phyloP scores from a whole-genome alignment of 2,888 invertebrate genomes.

The Melinaea marsaeus region DNA sequence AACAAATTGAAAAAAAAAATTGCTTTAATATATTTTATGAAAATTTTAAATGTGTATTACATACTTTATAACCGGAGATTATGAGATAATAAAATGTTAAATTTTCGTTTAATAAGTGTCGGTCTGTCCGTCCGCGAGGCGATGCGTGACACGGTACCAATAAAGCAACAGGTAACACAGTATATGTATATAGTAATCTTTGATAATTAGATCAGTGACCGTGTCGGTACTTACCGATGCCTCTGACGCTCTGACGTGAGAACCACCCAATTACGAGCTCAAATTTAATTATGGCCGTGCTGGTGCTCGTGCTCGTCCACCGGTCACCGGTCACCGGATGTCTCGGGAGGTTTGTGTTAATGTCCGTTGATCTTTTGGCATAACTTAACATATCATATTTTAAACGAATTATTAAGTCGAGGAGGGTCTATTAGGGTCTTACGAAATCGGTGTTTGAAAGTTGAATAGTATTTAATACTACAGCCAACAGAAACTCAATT shows the following conservation, averaged over 20 bases:
- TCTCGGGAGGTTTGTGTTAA: not conserved
- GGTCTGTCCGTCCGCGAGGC: not conserved
- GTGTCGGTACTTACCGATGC: not conserved
- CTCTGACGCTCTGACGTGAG: conserved; percentile 18
- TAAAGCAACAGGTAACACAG: conserved; percentile 17
- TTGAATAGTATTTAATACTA: too few species aligned
- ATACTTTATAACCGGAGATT: not conserved
- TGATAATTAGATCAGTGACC: not conserved
- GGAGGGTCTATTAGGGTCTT: too few species aligned
- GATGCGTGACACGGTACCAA: conserved; percentile 4
- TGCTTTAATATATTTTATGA: too few species aligned
- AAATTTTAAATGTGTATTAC: too few species aligned
- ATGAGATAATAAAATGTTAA: not conserved
- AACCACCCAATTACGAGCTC: conserved; percentile 26
- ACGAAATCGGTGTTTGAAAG: too few species aligned
- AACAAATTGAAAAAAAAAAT: too few species aligned
- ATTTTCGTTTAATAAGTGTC: not conserved
- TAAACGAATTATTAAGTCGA: too few species aligned
- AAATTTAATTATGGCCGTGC: conserved; percentile 25
- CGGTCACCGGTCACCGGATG: not conserved
- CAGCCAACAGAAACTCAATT: too few species aligned
- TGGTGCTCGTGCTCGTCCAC: conserved; percentile 10
- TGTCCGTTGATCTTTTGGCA: not conserved
- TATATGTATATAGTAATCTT: conserved; percentile 16
- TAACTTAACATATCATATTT: too few species aligned